These are phyloP conservation scores for Balaenoptera acutorostrata DNA, from an alignment of 2,113 vertebrate species.

Conservation along the genomic window DNA sequence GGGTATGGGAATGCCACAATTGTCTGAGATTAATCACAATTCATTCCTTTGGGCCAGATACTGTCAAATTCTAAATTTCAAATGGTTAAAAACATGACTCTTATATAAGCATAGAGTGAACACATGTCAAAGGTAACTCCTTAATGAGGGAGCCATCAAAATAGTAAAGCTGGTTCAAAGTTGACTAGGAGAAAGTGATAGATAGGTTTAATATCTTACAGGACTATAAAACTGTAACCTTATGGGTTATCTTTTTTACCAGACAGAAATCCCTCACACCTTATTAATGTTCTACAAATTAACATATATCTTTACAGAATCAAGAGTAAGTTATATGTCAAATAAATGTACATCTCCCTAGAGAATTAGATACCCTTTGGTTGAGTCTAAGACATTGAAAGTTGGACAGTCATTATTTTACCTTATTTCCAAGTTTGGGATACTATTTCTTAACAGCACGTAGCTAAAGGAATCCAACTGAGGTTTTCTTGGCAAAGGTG, in stretches of 20 bases:
- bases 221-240: neutral
- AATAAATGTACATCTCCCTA: neutral
- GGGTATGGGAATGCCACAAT: neutral
- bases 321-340: conserved; percentile 21
- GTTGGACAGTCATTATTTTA: conserved; percentile 16
- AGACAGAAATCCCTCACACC: conserved; percentile 21
- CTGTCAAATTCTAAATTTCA: conserved; percentile 33
- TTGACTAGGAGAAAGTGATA: conserved; percentile 2
- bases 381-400: neutral
- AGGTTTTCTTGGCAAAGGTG: conserved; percentile 29
- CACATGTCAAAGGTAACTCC: conserved; percentile 38
- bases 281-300: conserved; percentile 38
- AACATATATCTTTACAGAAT: conserved; percentile 7
- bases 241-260: neutral
- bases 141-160: conserved; percentile 24
- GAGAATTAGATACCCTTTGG: conserved; percentile 10
- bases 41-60: neutral
- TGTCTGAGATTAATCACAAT: conserved; percentile 10
- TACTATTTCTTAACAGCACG: neutral
- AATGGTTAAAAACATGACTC: conserved; percentile 3
- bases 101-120: neutral
- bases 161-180: conserved; percentile 23
- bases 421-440: conserved; percentile 13
- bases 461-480: neutral
- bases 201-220: neutral